Evolutionary conservation across 37 sponge, comb jelly and placozoan genomes (phyloP).

Genomic region (Agelas oroides): DNA sequence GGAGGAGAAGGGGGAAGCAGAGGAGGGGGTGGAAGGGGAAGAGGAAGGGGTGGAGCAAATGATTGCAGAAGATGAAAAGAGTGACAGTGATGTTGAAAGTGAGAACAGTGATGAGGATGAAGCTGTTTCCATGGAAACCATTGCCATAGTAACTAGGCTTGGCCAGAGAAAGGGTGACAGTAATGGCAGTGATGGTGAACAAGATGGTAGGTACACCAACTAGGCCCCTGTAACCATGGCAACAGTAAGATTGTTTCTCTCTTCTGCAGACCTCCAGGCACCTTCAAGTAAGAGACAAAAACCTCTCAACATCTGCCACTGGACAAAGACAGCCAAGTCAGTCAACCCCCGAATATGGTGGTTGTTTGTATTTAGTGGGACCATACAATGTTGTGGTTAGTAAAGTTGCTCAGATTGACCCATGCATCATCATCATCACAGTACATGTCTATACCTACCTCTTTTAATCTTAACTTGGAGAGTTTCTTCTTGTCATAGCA

Average conservation of each 20-base stretch:
- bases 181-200: conserved; percentile 2
- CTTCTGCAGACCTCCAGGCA: no score
- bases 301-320: conserved; percentile 35
- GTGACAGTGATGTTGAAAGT: neutral
- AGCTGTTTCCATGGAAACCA: neutral
- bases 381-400: no score
- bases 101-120: conserved; percentile 23
- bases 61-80: neutral
- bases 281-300: conserved; percentile 10
- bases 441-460: neutral
- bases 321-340: conserved; percentile 62
- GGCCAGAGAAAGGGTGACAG: neutral
- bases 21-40: conserved; percentile 14
- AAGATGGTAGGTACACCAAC: neutral
- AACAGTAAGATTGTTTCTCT: no score
- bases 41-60: neutral
- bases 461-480: neutral
- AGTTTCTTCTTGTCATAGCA: neutral
- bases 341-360: neutral
- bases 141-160: neutral
- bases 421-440: no score
- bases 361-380: no score
- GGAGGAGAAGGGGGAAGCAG: conserved; percentile 11
- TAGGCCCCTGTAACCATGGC: no score
- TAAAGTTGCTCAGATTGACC: no score